Percentiles rank a stretch among this genome's conserved stretches.
Evolutionary conservation across 2,113 vertebrate species (phyloP).

Genomic region (Indri indri): DNA sequence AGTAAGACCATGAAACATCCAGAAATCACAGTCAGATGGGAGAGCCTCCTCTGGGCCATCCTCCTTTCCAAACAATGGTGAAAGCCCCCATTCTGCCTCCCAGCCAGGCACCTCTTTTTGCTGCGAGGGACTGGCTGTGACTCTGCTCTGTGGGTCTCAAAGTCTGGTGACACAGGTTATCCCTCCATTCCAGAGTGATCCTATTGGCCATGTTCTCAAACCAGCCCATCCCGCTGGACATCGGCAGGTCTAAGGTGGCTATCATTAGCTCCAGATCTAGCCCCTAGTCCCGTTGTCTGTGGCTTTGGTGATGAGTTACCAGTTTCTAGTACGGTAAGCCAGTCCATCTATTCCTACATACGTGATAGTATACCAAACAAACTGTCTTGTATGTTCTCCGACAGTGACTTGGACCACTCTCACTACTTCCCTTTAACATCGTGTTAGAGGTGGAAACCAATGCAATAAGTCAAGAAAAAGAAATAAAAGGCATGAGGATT

Average conservation of each 20-base stretch:
- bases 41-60: neutral
- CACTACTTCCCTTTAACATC: neutral
- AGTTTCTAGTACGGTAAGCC: neutral
- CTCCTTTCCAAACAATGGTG: neutral
- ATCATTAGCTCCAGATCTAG: neutral
- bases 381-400: neutral
- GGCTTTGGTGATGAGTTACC: neutral
- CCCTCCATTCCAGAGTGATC: neutral
- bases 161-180: neutral
- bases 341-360: neutral
- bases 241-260: neutral
- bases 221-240: neutral
- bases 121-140: neutral
- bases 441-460: neutral
- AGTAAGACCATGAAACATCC: neutral
- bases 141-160: neutral
- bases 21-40: neutral
- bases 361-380: neutral
- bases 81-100: neutral
- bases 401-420: neutral
- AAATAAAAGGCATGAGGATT: neutral
- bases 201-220: neutral
- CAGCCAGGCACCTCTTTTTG: neutral
- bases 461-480: neutral
- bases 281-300: neutral